phyloP scores from a whole-genome alignment of 2,797 vertebrate genomes.

The Thripadectes ignobilis region DNA sequence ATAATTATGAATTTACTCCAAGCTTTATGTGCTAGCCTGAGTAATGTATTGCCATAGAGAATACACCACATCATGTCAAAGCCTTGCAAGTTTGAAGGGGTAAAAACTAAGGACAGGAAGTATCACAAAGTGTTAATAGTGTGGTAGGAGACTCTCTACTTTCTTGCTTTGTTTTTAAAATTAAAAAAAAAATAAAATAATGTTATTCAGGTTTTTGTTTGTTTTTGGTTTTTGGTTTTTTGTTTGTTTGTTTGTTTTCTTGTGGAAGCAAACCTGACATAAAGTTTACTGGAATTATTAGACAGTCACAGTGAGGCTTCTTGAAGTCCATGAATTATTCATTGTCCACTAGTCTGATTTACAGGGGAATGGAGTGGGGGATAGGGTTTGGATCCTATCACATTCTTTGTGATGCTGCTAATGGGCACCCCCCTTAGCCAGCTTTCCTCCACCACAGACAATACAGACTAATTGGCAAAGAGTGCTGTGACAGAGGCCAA shows the following conservation, averaged over 20 bases:
- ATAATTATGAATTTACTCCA: neutral
- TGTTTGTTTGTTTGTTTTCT: neutral
- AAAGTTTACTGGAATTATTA: neutral
- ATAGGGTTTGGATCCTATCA: neutral
- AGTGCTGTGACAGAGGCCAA: neutral
- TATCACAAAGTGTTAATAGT: neutral
- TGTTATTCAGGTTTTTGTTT: neutral
- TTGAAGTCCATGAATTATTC: slow-evolving; percentile 28
- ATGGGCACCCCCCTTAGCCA: neutral
- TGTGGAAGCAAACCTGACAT: neutral
- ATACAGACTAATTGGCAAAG: slow-evolving; percentile 24
- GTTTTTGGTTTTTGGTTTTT: too few relatives aligned
- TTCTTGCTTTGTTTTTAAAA: neutral
- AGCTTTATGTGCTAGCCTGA: neutral
- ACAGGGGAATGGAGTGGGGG: neutral
- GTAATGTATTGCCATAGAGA: neutral
- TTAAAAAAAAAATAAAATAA: neutral
- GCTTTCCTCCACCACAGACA: neutral
- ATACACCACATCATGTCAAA: neutral
- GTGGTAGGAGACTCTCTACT: neutral
- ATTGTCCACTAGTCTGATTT: neutral
- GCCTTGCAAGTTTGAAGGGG: neutral
- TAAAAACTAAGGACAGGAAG: neutral
- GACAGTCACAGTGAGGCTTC: neutral
- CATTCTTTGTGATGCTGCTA: neutral